Evolutionary conservation across 2,888 invertebrate species (phyloP), one percentile per base, ranked within the genome.

Genomic region (Agonopterix arenella): DNA sequence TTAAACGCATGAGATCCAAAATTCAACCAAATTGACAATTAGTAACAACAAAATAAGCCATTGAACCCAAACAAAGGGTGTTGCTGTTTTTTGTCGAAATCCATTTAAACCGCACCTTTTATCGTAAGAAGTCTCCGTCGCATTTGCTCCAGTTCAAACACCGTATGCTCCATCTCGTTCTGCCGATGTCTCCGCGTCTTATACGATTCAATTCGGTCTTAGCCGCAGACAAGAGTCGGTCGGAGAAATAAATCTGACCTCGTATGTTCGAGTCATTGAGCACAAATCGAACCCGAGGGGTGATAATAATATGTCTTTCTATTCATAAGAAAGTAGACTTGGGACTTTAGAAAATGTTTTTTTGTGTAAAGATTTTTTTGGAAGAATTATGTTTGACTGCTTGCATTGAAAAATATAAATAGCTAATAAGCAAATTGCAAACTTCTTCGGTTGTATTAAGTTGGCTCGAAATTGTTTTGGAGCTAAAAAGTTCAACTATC

Each of bases 141-240:
- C 28, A 58, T 64, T 56, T 55, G 60, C 50, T 54, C 61, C 69
- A 65, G 70, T 57, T 73, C 70, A 68, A 57, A 64, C 70, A 72
- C 70, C 73, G 72, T 71, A 73, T 37, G 45, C 51, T 61, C 64
- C 59, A 63, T 62, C 61, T 62, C 65, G 57, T 64, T 63, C 40
- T 56, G 55, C 50, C 53, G 52, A 60, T 58, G 64, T 68, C 60
- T 56, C 59, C 60, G 66, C 66, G 64, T 76, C 73, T 75, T 75
- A 68, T 18, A 68, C 67, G 67, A 70, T 70, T 77, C 66, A 65
- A 70, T 75, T 70, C 68, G 58, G 66, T 60, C 57, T 59, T 60
- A 68, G 45, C 73, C 73, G 57, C 73, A 71, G 55, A 62, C 65
- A 65, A 58, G 57, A 55, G 56, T 57, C 53, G 64, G 61, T 66